Evolutionary conservation across 2,113 vertebrate species (phyloP).

Genomic region (Tamias sibiricus): DNA sequence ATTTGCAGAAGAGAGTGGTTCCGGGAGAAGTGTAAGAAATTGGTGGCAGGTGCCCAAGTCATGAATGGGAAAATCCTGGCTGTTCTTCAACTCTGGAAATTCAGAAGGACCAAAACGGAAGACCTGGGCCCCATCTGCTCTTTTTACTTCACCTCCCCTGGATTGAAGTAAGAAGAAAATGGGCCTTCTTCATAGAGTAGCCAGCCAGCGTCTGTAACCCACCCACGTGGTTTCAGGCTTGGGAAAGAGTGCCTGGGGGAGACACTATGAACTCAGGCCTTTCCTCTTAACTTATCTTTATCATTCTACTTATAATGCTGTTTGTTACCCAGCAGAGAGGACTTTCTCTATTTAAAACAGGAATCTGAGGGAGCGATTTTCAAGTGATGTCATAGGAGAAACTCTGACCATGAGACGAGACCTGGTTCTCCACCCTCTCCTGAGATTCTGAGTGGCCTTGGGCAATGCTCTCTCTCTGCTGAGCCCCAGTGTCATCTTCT

Average conservation of each 20-base stretch:
- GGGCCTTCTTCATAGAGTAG: neutral
- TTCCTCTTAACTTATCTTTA: constrained; percentile 13
- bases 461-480: neutral
- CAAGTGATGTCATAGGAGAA: neutral
- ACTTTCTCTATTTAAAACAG: neutral
- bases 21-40: neutral
- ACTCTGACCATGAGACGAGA: neutral
- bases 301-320: neutral
- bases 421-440: neutral
- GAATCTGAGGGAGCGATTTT: neutral
- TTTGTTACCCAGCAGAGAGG: neutral
- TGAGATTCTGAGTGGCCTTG: neutral
- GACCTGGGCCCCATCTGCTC: neutral
- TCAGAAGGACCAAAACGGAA: neutral
- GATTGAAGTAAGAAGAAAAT: neutral
- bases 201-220: neutral
- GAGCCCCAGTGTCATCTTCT: neutral
- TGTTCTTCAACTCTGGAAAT: neutral
- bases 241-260: neutral
- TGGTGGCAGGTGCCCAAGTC: neutral
- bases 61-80: neutral
- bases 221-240: neutral
- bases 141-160: neutral
- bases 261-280: neutral
- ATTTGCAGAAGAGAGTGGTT: neutral